Evolutionary conservation across 2,888 invertebrate genomes (phyloP).

Genomic region (Ochropleura plecta): DNA sequence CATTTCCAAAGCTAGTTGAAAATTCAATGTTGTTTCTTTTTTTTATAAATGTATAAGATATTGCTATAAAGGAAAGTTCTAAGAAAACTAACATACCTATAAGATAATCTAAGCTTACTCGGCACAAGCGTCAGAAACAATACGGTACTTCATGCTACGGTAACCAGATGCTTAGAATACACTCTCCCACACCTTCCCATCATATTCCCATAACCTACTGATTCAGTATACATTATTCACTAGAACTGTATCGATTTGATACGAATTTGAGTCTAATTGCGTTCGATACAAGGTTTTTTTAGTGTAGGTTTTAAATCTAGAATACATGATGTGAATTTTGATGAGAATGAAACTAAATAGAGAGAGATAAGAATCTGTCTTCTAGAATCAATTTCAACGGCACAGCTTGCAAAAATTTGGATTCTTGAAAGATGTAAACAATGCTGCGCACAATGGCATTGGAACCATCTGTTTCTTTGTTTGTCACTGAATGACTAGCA

Average conservation of each 20-base stretch:
- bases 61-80: conserved; percentile 10
- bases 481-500: conserved; percentile 24
- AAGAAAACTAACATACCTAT: conserved; percentile 2
- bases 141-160: conserved; percentile 54
- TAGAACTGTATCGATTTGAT: conserved; percentile 18
- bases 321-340: background rate
- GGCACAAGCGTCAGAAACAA: conserved; percentile 31
- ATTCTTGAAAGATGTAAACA: conserved; percentile 43
- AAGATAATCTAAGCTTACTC: conserved; percentile 31
- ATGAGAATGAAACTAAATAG: background rate
- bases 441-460: conserved; percentile 34
- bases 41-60: background rate
- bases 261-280: conserved; percentile 32
- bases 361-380: background rate
- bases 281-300: background rate
- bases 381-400: conserved; percentile 27
- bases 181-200: conserved; percentile 63
- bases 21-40: background rate
- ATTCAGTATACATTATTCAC: conserved; percentile 46
- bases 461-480: conserved; percentile 57
- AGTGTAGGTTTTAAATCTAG: background rate
- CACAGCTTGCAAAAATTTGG: conserved; percentile 41
- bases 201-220: conserved; percentile 64
- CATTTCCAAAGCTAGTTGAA: background rate
- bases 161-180: conserved; percentile 48